These are phyloP conservation scores for Reticulitermes speratus DNA, from an alignment of 1,140 invertebrate genomes.

Conservation along the genomic window DNA sequence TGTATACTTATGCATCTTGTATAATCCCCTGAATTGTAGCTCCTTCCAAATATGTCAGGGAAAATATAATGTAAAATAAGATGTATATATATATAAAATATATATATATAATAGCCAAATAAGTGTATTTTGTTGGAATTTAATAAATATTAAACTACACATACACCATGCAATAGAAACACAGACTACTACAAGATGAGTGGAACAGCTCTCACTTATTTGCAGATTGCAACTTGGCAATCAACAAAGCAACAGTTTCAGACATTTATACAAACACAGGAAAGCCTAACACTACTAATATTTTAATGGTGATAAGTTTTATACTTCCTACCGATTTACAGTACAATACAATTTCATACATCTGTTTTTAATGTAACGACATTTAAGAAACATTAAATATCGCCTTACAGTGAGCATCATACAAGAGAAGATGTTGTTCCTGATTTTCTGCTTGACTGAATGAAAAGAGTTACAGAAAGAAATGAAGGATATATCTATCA, in stretches of 20 bases:
- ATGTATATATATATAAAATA: too few relatives aligned
- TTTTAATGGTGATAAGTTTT: not conserved
- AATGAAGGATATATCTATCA: not conserved
- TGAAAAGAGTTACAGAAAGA: not conserved
- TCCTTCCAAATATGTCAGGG: too few relatives aligned
- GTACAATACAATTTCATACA: not conserved
- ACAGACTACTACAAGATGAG: not conserved
- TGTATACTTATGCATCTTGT: too few relatives aligned
- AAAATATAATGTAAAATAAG: too few relatives aligned
- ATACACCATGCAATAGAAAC: not conserved
- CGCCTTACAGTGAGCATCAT: not conserved
- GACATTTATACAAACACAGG: not conserved
- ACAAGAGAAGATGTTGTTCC: not conserved
- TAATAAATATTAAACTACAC: not conserved
- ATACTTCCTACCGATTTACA: not conserved
- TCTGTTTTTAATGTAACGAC: not conserved
- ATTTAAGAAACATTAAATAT: not conserved
- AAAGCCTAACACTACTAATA: not conserved
- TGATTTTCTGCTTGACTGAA: not conserved
- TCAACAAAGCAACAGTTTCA: not conserved
- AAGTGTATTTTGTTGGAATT: too few relatives aligned
- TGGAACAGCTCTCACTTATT: not conserved
- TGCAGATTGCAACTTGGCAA: not conserved
- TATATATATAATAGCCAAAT: too few relatives aligned
- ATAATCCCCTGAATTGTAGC: too few relatives aligned